Percentiles rank a stretch among this genome's conserved stretches.
Evolutionary conservation across 2,113 vertebrate genomes (phyloP).

Genomic region (Syrrhaptes paradoxus): DNA sequence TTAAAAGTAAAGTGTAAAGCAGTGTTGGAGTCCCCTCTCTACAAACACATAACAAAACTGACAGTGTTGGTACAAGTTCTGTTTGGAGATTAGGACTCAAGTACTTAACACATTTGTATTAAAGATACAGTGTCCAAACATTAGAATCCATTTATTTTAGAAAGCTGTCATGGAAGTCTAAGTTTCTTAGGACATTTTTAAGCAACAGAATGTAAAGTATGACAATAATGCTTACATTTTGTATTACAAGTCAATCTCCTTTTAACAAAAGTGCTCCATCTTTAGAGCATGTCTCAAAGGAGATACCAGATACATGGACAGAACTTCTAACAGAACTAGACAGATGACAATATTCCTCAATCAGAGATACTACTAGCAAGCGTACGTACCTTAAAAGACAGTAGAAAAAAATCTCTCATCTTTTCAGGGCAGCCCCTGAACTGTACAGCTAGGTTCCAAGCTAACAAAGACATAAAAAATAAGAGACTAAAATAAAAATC

Average conservation of each 20-base stretch:
- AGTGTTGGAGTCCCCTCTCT: neutral
- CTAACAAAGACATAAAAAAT: conserved; percentile 71
- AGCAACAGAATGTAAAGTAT: neutral
- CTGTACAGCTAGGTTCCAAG: conserved; percentile 90
- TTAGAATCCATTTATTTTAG: neutral
- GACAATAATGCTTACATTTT: neutral
- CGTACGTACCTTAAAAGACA: conserved; percentile 86
- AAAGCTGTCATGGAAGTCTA: neutral
- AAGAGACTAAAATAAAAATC: neutral
- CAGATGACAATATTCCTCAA: neutral
- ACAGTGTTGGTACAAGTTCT: neutral
- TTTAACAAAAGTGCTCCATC: neutral
- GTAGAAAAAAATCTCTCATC: conserved; percentile 89
- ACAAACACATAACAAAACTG: neutral
- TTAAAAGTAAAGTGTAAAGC: neutral
- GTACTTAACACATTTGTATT: neutral
- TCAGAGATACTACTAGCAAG: neutral
- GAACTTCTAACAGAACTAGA: neutral
- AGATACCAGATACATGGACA: neutral
- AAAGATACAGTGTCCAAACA: neutral
- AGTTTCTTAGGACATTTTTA: neutral
- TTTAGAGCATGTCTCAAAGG: neutral
- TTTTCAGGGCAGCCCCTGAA: conserved; percentile 73
- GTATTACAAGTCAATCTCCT: neutral
- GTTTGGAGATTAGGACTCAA: neutral